Conservation (phyloP, 2,797 vertebrate genomes). For the Anabacerthia variegaticeps region DNA sequence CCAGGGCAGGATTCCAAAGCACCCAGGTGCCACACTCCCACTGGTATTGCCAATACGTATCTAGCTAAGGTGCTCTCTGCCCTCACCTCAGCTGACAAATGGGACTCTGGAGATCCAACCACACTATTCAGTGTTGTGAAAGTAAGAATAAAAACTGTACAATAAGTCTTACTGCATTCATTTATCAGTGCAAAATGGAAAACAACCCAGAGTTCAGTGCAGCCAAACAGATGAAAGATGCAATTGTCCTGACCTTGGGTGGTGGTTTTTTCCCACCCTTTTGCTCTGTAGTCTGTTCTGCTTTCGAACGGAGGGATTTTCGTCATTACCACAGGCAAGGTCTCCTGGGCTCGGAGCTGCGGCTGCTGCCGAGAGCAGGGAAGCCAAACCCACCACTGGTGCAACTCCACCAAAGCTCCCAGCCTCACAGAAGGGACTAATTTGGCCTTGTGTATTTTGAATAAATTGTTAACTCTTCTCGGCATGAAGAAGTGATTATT, state of each 20-base stretch:
- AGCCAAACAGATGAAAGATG: conserved; percentile 7
- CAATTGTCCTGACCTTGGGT: conserved; percentile 5
- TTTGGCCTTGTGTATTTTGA: conserved; percentile 73
- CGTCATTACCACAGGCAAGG: not conserved
- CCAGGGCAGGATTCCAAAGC: not conserved
- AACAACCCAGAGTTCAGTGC: not conserved
- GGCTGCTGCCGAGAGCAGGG: not conserved
- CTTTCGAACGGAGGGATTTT: not conserved
- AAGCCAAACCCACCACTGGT: conserved; percentile 28
- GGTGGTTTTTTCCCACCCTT: not conserved
- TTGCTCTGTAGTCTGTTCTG: not conserved
- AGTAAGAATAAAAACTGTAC: not conserved
- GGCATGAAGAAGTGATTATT: conserved; percentile 81
- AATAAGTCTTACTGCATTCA: not conserved
- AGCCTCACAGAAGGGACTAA: conserved; percentile 63
- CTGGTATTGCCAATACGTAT: not conserved
- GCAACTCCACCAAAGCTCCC: conserved; percentile 46
- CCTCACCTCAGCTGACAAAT: not conserved
- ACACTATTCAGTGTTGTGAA: not conserved
- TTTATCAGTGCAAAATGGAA: not conserved
- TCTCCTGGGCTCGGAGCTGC: not conserved
- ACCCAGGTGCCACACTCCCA: not conserved
- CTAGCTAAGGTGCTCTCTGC: not conserved
- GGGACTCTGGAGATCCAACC: not conserved
- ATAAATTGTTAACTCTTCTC: conserved; percentile 84